phyloP scores from a whole-genome alignment of 2,113 vertebrate species.

The Leiothrix lutea region DNA sequence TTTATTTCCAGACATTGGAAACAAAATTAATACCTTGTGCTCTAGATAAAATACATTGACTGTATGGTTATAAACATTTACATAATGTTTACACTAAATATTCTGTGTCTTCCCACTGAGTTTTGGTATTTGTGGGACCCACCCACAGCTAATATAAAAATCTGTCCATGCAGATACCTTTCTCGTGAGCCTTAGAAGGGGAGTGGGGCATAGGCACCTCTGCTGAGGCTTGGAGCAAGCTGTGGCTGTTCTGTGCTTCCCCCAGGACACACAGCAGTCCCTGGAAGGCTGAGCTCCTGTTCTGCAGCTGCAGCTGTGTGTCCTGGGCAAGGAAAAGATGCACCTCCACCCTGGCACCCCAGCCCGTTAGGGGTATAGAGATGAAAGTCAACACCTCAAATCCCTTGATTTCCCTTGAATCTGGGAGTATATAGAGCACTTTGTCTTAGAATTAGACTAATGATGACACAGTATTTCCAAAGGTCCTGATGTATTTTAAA shows the following conservation, averaged over 20 bases:
- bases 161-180: not conserved
- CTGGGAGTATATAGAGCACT: not conserved
- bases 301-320: not conserved
- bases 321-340: not conserved
- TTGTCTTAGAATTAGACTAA: not conserved
- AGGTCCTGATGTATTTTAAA: not conserved
- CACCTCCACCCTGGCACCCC: not conserved
- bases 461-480: not conserved
- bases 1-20: not conserved
- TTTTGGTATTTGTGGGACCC: not conserved
- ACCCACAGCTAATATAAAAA: not conserved
- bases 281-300: not conserved
- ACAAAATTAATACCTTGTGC: not conserved
- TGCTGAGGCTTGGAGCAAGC: rapidly evolving
- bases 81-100: not conserved
- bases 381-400: not conserved
- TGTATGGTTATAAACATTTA: not conserved
- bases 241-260: not conserved
- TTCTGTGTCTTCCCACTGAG: not conserved
- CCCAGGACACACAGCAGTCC: not conserved
- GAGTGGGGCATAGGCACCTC: rapidly evolving
- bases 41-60: not conserved
- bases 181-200: not conserved
- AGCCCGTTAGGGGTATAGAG: not conserved
- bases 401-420: not conserved